Conservation (phyloP, 1,140 invertebrate species). For the Semibalanus balanoides region DNA sequence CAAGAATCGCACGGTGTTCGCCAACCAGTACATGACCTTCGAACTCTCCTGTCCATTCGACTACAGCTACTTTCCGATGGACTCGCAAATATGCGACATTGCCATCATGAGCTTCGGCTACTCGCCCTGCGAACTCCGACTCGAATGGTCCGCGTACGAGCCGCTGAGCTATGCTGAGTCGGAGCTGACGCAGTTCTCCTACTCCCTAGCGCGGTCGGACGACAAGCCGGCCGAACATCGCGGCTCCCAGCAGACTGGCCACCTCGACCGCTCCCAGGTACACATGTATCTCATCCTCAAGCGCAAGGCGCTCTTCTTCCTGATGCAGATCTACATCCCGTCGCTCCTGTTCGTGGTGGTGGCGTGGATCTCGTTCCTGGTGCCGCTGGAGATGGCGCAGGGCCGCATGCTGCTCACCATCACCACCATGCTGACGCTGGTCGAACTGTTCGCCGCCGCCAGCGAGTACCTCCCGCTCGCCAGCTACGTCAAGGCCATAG, state of each 20-base stretch:
- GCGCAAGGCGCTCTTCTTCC: slow-evolving; percentile 10
- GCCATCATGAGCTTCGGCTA: background rate
- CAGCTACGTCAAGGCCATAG: slow-evolving; percentile 48
- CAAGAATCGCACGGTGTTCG: background rate
- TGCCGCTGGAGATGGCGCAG: slow-evolving; percentile 45
- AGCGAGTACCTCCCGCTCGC: slow-evolving; percentile 22
- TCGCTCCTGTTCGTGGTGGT: slow-evolving; percentile 47
- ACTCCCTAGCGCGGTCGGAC: background rate
- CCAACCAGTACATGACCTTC: background rate
- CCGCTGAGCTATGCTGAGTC: background rate
- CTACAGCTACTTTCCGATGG: background rate
- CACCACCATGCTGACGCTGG: slow-evolving; percentile 25
- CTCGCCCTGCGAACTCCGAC: background rate
- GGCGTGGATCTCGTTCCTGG: slow-evolving; percentile 47
- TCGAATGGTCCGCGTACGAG: background rate
- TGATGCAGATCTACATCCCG: slow-evolving; percentile 36
- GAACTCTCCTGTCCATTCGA: background rate
- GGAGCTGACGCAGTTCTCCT: background rate
- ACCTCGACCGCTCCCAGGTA: background rate
- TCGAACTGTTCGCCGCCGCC: slow-evolving; percentile 8
- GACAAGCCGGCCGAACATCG: background rate
- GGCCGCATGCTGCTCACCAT: slow-evolving; percentile 42
- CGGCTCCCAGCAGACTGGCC: background rate
- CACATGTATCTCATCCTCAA: background rate
- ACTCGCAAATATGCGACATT: background rate